Evolutionary conservation across 2,797 vertebrate genomes (phyloP).

Genomic region (Esox masquinongy): DNA sequence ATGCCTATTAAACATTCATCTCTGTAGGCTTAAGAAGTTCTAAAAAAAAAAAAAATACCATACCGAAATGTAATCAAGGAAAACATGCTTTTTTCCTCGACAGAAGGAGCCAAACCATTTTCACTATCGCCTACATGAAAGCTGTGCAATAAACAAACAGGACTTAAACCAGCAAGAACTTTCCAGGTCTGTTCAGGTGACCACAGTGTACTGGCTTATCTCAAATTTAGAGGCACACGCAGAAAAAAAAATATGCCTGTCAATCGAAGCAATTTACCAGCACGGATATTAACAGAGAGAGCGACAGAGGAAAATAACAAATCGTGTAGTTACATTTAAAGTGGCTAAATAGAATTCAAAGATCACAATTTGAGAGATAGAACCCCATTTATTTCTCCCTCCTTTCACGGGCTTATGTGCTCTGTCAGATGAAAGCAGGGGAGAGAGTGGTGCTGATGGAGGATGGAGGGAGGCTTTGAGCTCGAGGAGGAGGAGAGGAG

Average conservation of each 20-base stretch:
- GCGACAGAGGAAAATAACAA: slow-evolving; percentile 70
- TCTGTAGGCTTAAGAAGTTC: slow-evolving; percentile 71
- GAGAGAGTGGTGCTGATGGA: slow-evolving; percentile 90
- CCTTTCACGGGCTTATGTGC: slow-evolving; percentile 92
- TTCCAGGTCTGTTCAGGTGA: slow-evolving; percentile 62
- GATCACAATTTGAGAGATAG: slow-evolving; percentile 94
- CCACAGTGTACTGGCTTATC: slow-evolving; percentile 70
- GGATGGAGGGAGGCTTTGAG: slow-evolving; percentile 92
- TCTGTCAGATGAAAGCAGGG: slow-evolving; percentile 96
- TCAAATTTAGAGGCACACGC: slow-evolving; percentile 60
- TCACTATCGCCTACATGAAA: slow-evolving; percentile 69
- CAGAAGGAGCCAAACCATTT: slow-evolving; percentile 65
- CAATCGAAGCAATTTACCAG: slow-evolving; percentile 77
- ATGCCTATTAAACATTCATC: slow-evolving; percentile 77
- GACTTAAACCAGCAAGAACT: slow-evolving; percentile 60
- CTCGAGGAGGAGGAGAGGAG: slow-evolving; percentile 71
- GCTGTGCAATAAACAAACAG: slow-evolving; percentile 44
- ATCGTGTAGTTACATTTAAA: slow-evolving; percentile 81
- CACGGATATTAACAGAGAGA: slow-evolving; percentile 75
- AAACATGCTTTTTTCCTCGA: slow-evolving; percentile 72
- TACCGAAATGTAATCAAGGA: slow-evolving; percentile 77
- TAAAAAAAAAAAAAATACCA: slow-evolving; percentile 71
- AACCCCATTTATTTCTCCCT: slow-evolving; percentile 76
- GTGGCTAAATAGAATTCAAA: slow-evolving; percentile 96
- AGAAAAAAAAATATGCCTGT: slow-evolving; percentile 55